Evolutionary conservation across 2,113 vertebrate species (phyloP).

Genomic region (Nesogale talazaci): DNA sequence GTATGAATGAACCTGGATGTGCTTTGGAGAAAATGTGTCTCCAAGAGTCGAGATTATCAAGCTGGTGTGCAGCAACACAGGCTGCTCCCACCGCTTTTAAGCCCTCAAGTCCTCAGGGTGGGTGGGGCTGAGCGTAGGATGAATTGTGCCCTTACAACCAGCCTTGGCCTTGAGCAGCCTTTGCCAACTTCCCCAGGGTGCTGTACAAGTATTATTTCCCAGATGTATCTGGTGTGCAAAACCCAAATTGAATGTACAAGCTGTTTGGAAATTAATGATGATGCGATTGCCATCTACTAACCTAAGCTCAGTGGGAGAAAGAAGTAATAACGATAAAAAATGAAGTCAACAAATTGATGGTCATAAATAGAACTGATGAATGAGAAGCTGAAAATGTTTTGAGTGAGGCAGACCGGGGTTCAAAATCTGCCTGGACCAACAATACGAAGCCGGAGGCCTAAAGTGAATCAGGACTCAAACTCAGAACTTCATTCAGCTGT

Average conservation of each 20-base stretch:
- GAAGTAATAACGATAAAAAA: conserved; percentile 10
- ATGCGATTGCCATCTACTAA: neutral
- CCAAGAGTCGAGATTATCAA: too few species aligned
- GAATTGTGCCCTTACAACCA: too few species aligned
- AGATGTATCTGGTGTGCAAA: neutral
- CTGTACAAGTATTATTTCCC: neutral
- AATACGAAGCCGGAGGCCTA: neutral
- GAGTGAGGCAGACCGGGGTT: neutral
- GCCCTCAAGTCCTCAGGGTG: neutral
- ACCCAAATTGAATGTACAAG: neutral
- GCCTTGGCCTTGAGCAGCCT: neutral
- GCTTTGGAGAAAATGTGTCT: too few species aligned
- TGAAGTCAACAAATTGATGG: neutral
- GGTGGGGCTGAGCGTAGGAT: neutral
- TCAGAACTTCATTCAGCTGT: neutral
- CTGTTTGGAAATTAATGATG: neutral
- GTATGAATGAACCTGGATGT: too few species aligned
- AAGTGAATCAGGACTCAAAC: neutral
- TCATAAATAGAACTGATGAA: neutral
- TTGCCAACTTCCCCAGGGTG: neutral
- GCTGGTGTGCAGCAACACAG: too few species aligned
- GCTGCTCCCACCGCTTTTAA: neutral
- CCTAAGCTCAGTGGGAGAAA: neutral
- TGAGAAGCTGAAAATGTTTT: neutral
- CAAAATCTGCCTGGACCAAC: neutral